Percentiles rank a stretch among this genome's conserved stretches.
These are phyloP conservation scores for Melinaea marsaeus DNA, from an alignment of 2,888 invertebrate genomes.

Conservation along the genomic window DNA sequence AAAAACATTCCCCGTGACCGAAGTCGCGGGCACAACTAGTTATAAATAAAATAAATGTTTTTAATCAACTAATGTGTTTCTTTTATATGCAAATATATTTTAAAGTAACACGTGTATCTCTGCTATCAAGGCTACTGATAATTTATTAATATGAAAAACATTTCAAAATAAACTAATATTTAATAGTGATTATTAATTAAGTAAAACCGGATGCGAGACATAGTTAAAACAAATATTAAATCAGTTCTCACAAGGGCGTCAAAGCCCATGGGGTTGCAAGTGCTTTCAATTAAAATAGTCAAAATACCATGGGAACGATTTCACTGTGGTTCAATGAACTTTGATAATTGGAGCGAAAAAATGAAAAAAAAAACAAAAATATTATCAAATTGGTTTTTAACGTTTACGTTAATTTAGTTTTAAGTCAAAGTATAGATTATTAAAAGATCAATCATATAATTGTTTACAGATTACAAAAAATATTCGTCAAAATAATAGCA, in stretches of 20 bases:
- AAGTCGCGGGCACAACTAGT: too few species aligned
- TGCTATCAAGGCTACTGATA: constrained; percentile 9
- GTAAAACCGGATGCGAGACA: constrained; percentile 34
- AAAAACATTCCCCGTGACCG: too few species aligned
- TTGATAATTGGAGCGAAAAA: not conserved
- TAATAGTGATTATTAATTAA: not conserved
- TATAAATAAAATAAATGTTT: too few species aligned
- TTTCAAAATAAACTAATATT: not conserved
- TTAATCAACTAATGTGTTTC: not conserved
- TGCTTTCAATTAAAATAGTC: constrained; percentile 64
- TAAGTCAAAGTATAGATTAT: too few species aligned
- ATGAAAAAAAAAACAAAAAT: not conserved
- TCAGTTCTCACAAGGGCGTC: constrained; percentile 70
- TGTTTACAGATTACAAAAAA: too few species aligned
- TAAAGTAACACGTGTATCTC: constrained; percentile 14
- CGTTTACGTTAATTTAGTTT: too few species aligned
- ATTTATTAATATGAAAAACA: not conserved
- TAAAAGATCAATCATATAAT: too few species aligned
- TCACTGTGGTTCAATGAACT: constrained; percentile 10
- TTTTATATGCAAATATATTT: not conserved
- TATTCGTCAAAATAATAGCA: too few species aligned
- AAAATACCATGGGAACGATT: constrained; percentile 70
- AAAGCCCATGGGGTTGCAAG: constrained; percentile 53
- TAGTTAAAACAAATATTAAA: not conserved
- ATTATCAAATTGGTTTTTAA: constrained; percentile 4